A percentile compares a stretch with the other conserved stretches of the same genome.
These are phyloP conservation scores for Eclectus roratus DNA, from an alignment of 2,113 vertebrate genomes.

Conservation along the genomic window DNA sequence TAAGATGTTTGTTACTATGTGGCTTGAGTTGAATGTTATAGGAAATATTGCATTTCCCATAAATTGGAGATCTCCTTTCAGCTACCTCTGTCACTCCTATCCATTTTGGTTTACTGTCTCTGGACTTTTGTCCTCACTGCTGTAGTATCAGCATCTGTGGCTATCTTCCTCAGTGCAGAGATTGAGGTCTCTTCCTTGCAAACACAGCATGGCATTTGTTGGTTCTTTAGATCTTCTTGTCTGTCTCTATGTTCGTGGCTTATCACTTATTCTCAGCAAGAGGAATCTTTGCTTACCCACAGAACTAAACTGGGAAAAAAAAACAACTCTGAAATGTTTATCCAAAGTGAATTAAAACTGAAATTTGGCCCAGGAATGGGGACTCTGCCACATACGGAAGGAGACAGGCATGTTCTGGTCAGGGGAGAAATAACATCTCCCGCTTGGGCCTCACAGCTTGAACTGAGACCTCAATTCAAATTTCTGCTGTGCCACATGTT, in stretches of 20 bases:
- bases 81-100: background rate
- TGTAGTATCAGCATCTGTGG: background rate
- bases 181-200: background rate
- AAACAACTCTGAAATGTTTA: background rate
- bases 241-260: background rate
- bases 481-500: background rate
- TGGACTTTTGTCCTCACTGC: background rate
- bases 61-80: background rate
- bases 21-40: background rate
- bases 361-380: background rate
- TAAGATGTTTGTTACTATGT: background rate
- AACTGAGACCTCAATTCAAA: background rate
- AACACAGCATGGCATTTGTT: background rate
- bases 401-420: background rate
- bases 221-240: background rate
- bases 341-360: background rate
- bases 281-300: background rate
- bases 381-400: background rate
- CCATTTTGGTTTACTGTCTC: background rate
- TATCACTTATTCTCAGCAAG: background rate
- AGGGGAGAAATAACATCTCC: background rate
- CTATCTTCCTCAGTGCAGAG: background rate
- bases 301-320: background rate
- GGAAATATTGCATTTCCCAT: background rate
- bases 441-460: background rate